Evolutionary conservation across 2,113 vertebrate species (phyloP), one percentile per base, ranked within the genome.

Genomic region (Tauraco erythrolophus): DNA sequence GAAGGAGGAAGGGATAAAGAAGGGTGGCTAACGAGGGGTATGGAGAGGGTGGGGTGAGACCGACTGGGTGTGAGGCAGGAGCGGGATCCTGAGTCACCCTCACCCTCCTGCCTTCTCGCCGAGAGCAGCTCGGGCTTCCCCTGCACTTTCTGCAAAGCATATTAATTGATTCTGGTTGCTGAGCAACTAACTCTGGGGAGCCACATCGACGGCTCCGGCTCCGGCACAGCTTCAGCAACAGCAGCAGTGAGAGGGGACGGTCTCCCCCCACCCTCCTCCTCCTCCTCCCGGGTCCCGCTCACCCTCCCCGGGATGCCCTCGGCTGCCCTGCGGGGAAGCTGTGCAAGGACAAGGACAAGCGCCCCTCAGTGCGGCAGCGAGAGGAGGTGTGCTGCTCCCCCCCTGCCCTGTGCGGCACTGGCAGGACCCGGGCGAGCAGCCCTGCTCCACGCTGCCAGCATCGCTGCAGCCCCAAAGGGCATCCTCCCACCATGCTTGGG

Each of bases 111-210:
- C 92, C 78, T 96, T 84, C 83, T 88, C 7, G 23, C 95, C 95
- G 97, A 92, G 79, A 97, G 75, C 82, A 90, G 96, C 96, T 80
- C 28, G 96, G 98, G 97, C 64, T 98, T 98, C 95, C 98, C 99
- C 97, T 94, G 97, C 98, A 98, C 97, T 97, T 97, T 98, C 98
- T 97, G 95, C 98, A 97, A 97, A 97, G 98, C 98, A 98, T 99
- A 98, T 99, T 98, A 99, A 99, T 98, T 98, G 97, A 98, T 98
- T 97, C 89, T 82, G 80, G 99, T 99, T 99, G 99, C 99, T 98
- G 98, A 97, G 99, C 98, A 99, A 99, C 99, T 98, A 92, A 98
- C 98, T 98, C 98, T 84, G 97, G 98, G 98, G 98, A 99, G 98
- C 98, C 98, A 98, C 97, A 97, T 91, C 69, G 88, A 96, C 31